Evolutionary conservation across 2,113 vertebrate genomes (phyloP), one percentile per base, ranked within the genome.

Genomic region (Poeciliopsis prolifica): DNA sequence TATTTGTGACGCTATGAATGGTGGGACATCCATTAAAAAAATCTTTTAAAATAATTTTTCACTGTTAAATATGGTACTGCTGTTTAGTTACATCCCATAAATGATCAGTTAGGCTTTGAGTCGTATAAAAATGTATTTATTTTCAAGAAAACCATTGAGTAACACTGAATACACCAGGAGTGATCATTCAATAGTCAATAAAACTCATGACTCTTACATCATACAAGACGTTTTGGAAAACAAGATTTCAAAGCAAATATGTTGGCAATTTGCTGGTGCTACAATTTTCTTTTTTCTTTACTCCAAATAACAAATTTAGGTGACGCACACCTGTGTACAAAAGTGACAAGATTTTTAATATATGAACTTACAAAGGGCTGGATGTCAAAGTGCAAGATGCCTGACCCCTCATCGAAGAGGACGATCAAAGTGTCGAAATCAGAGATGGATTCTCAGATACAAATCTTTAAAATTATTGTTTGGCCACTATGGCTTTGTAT

Each of bases 121-220:
- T 92, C 73, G 31, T 93, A 92, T 84, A 92, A 93, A 93, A 93
- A 91, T 82, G 79, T 64, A 87, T 93, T 93, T 93, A 93, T 91
- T 92, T 91, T 87, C 79, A 89, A 89, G 90, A 90, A 90, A 92
- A 90, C 91, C 89, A 91, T 87, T 84, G 76, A 89, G 83, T 90
- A 93, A 93, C 90, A 93, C 91, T 90, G 88, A 93, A 89, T 93
- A 93, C 91, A 92, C 89, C 89, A 86, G 91, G 89, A 91, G 90
- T 91, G 90, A 91, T 91, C 90, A 89, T 92, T 90, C 91, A 92
- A 92, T 85, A 84, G 88, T 90, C 89, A 89, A 92, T 86, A 89
- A 89, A 90, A 91, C 84, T 35, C 15, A 65, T 79, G 86, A 90
- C 84, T 89, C 86, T 74, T 82, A 91, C 85, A 85, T 88, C 68